Evolutionary conservation across 2,888 invertebrate species (phyloP), one percentile per base, ranked within the genome.

Genomic region (Zeuzera pyrina): DNA sequence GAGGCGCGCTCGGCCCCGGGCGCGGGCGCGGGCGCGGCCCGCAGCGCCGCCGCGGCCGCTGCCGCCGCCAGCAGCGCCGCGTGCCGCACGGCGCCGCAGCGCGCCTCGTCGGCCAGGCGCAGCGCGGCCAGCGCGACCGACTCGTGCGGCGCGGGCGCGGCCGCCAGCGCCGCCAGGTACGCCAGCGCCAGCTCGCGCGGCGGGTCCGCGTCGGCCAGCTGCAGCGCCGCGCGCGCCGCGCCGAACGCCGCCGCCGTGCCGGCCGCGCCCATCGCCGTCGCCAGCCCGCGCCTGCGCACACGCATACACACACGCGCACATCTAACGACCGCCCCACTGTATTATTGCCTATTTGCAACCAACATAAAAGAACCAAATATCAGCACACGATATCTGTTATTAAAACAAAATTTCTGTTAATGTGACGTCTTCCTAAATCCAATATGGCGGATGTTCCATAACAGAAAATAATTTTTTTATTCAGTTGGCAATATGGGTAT

Each of bases 251-350:
- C 47, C 27, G 33, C 42, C 33, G 56, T 34, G 40, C 51, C 71
- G 31, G 55, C 45, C 44, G 57, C 49, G 3, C 65, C 73, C 40
- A 69, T 49, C 55, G 53, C 44, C 30, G 55, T 54, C 29, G 47
- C 47, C 41, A 57, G 38, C 15, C 43, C 52, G 28, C 41, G 29
- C 22, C 38, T 38, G 45, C 15, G 23, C 16, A 26, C 21, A 12
- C 23, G 11, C n/a, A n/a, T n/a, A n/a, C n/a, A n/a, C n/a, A n/a
- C n/a, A n/a, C 19, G 10, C 24, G 7, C n/a, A 24, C 24, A 24
- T 7, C n/a, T 10, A 4, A 15, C n/a, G 14, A 2, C 15, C 6
- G 7, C 6, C 6, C n/a, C 15, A 3, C n/a, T n/a, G n/a, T n/a
- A n/a, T n/a, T n/a, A n/a, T n/a, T n/a, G n/a, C n/a, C n/a, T n/a